Conservation (phyloP, 2,888 invertebrate species). For the Hydroisotoma schaefferi region DNA sequence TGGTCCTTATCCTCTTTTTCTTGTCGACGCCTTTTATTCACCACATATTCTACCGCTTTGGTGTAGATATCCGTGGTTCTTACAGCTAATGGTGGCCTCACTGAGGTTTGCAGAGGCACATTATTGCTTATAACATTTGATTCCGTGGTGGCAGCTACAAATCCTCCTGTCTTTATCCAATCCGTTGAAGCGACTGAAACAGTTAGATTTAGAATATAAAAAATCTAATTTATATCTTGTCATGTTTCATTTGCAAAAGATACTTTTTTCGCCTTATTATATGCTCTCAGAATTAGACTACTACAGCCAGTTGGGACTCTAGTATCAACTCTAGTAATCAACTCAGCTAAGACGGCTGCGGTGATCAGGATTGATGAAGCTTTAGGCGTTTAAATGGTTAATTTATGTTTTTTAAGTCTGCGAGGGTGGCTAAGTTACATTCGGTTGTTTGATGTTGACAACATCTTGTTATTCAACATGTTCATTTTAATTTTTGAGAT, state of each 20-base stretch:
- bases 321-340: too few relatives aligned
- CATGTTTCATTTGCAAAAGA: constrained; percentile 4
- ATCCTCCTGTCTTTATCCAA: neutral
- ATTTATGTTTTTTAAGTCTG: too few relatives aligned
- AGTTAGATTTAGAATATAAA: neutral
- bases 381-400: too few relatives aligned
- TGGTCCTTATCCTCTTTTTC: neutral
- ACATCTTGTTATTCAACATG: too few relatives aligned
- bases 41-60: constrained; percentile 21
- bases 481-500: too few relatives aligned
- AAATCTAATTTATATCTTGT: constrained; percentile 2
- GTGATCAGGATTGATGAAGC: too few relatives aligned
- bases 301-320: too few relatives aligned
- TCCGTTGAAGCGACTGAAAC: constrained; percentile 1
- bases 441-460: too few relatives aligned
- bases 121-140: neutral
- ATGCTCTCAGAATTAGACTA: too few relatives aligned
- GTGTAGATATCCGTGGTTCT: constrained; percentile 22
- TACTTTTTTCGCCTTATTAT: too few relatives aligned
- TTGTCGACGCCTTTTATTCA: neutral
- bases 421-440: too few relatives aligned
- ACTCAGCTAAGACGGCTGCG: too few relatives aligned
- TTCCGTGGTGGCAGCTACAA: neutral
- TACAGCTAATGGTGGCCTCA: neutral
- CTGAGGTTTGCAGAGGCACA: constrained; percentile 3